Evolutionary conservation across 2,113 vertebrate genomes (phyloP), one percentile per base, ranked within the genome.

Genomic region (Arizona elegans): DNA sequence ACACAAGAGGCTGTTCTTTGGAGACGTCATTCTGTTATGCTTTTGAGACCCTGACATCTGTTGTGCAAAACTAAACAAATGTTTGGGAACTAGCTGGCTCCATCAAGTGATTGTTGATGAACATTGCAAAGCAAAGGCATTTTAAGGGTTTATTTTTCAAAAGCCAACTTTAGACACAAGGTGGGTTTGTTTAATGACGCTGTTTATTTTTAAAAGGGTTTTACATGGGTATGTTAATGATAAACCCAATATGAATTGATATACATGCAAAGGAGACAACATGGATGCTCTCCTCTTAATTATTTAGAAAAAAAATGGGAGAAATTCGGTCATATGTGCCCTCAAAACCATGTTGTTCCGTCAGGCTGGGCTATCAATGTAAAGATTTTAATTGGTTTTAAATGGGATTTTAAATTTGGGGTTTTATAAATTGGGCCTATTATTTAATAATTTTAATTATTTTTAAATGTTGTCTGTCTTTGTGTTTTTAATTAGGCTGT

Each of bases 51-150:
- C 26, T 89, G 65, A 29, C 50, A 50, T 88, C 87, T 90, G 50
- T 56, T 52, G 65, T 47, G 87, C 75, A 59, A 93, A 93, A 94
- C 59, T 65, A 56, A 93, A 81, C 43, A 65, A 58, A 8, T 89
- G 87, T 94, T 96, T 93, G 23, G 93, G 96, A 95, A 94, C 92
- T 95, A 94, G 23, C 89, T 96, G 88, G 95, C 97, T 97, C 97
- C 96, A 97, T 94, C 96, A 62, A 95, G 97, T 3, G 96, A 95
- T 62, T 90, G 94, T 52, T n/a, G 92, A 56, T 90, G 55, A 94
- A 8, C 89, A 95, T 89, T 97, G 90, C 96, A 96, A 93, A 59
- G 11, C 3, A 29, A 43, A 94, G 93, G 92, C 29, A 19, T 1
- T 89, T 33, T 86, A 21, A 0, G 0, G 1, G 47, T 92, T 94